A percentile compares a stretch with the other conserved stretches of the same genome.
These are phyloP conservation scores for Rhinoptilus africanus DNA, from an alignment of 2,113 vertebrate species.

Conservation along the genomic window DNA sequence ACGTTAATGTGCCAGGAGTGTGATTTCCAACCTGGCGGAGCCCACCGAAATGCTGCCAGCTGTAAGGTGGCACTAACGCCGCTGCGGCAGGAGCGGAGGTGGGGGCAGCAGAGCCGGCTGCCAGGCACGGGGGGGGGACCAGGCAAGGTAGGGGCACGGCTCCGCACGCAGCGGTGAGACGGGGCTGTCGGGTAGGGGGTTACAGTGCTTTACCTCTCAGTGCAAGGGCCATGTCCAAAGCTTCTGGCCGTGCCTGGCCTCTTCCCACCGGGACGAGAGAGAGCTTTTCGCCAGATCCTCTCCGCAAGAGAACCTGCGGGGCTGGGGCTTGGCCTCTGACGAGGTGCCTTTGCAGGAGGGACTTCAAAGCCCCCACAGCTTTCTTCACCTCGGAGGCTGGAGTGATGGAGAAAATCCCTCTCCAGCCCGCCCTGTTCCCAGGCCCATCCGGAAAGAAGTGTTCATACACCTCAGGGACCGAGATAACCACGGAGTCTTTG, in stretches of 20 bases:
- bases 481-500: neutral
- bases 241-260: neutral
- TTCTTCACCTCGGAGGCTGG: conserved; percentile 19
- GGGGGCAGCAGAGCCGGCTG: neutral
- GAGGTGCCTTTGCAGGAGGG: neutral
- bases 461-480: conserved; percentile 76
- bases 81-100: neutral
- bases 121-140: neutral
- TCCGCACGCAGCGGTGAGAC: fast-evolving
- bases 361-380: conserved; percentile 16
- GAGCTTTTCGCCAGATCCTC: neutral
- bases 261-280: neutral
- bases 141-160: neutral
- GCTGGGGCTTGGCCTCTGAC: neutral
- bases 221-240: conserved; percentile 53
- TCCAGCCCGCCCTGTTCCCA: neutral
- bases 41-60: neutral
- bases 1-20: neutral
- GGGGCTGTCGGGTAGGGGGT: neutral
- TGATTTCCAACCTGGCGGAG: neutral
- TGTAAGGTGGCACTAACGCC: neutral
- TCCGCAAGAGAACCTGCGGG: neutral
- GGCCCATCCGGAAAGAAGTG: conserved; percentile 69
- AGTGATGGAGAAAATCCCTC: neutral
- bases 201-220: conserved; percentile 75